Evolutionary conservation across 2,888 invertebrate species (phyloP).

Genomic region (Calliopum simillimum): DNA sequence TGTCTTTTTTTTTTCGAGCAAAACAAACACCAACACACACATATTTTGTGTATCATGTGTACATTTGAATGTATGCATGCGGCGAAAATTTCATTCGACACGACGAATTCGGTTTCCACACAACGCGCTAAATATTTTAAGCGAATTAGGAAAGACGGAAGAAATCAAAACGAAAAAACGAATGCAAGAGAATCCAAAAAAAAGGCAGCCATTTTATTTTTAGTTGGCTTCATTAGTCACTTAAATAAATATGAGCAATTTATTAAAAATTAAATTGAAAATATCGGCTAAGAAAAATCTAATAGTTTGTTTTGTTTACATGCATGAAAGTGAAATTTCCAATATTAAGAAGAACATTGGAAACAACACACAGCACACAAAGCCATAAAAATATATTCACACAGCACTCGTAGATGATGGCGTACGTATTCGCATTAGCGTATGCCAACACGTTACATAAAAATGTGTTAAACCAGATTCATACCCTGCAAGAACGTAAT

Average conservation of each 20-base stretch:
- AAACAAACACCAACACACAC: conserved; percentile 12
- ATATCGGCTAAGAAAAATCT: too few species aligned
- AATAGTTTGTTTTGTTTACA: conserved; percentile 19
- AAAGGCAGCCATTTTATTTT: conserved; percentile 21
- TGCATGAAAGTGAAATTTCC: conserved; percentile 18
- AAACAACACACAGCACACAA: conserved; percentile 15
- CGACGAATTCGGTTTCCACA: not conserved
- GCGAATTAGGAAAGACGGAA: not conserved
- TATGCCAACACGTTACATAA: conserved; percentile 50
- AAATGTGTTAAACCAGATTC: conserved; percentile 50
- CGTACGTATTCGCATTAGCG: conserved; percentile 13
- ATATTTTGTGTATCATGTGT: too few species aligned
- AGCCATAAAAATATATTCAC: not conserved
- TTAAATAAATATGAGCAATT: not conserved
- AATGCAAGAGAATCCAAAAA: not conserved
- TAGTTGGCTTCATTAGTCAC: conserved; percentile 3
- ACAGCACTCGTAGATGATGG: too few species aligned
- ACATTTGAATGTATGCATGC: not conserved
- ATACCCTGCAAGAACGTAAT: too few species aligned
- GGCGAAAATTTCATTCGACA: conserved; percentile 6
- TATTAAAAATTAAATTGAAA: too few species aligned
- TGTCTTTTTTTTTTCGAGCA: conserved; percentile 26
- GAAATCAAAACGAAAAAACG: not conserved
- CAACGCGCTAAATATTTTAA: not conserved
- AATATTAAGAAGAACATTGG: not conserved